Conservation (phyloP, 2,113 vertebrate species). For the Eclectus roratus region DNA sequence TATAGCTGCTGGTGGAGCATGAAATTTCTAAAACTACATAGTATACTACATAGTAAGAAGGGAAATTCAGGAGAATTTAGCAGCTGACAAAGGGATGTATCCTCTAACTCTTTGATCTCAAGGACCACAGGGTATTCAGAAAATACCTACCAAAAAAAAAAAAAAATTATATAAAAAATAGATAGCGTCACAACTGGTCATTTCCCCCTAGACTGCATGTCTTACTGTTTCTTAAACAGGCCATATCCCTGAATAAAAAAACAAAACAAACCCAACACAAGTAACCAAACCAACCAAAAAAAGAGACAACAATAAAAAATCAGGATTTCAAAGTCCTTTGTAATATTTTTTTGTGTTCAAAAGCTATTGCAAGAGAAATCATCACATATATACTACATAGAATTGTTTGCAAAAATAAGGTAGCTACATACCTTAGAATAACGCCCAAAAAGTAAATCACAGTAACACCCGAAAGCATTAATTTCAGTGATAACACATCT, state of each 20-base stretch:
- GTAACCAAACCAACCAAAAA: fast-evolving
- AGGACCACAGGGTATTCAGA: not conserved
- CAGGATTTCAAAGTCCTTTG: not conserved
- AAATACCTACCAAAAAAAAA: not conserved
- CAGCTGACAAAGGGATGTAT: not conserved
- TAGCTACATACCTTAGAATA: not conserved
- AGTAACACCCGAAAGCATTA: not conserved
- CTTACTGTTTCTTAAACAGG: not conserved
- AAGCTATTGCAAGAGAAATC: not conserved
- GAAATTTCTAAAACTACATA: not conserved
- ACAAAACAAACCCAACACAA: not conserved
- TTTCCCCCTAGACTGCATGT: not conserved
- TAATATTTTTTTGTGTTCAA: not conserved
- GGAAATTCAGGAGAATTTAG: not conserved
- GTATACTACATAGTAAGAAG: not conserved
- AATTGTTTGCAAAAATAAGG: not conserved
- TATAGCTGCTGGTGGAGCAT: not conserved
- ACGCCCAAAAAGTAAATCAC: not conserved
- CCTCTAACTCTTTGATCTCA: not conserved
- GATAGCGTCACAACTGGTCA: not conserved
- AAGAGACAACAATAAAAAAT: not conserved
- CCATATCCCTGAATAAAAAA: not conserved
- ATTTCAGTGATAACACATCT: conserved; percentile 9
- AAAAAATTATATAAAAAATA: not conserved
- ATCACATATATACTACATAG: not conserved